These are phyloP conservation scores for Pipistrellus pipistrellus DNA, from an alignment of 2,797 vertebrate genomes.

Conservation along the genomic window DNA sequence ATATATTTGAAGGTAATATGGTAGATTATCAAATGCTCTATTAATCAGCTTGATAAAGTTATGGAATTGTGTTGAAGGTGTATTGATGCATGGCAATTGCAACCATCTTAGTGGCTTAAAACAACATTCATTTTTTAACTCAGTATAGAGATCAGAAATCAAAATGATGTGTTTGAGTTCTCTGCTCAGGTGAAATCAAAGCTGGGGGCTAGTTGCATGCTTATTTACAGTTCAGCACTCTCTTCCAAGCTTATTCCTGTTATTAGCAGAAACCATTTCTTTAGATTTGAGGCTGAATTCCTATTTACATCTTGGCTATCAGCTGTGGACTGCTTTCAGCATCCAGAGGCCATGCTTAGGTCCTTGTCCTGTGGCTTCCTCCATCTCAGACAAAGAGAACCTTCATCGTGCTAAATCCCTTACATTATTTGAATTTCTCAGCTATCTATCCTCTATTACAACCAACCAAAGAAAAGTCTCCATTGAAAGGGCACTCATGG, in stretches of 20 bases:
- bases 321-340: not conserved
- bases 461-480: not conserved
- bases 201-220: not conserved
- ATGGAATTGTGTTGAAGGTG: not conserved
- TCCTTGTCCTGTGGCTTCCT: not conserved
- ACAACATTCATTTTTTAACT: not conserved
- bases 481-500: not conserved
- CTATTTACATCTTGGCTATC: not conserved
- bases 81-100: not conserved
- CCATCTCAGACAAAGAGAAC: not conserved
- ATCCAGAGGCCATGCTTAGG: not conserved
- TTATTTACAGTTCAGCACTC: not conserved
- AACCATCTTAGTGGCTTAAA: not conserved
- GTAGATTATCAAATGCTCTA: not conserved
- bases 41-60: not conserved
- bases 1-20: not conserved
- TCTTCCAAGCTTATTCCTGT: not conserved
- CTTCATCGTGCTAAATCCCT: not conserved
- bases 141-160: not conserved
- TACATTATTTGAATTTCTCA: not conserved
- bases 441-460: not conserved
- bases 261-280: not conserved
- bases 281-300: not conserved
- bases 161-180: not conserved
- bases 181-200: not conserved